Base-by-base conservation (phyloP, 2,888 invertebrate genomes). In the Heliconius charithonia region DNA sequence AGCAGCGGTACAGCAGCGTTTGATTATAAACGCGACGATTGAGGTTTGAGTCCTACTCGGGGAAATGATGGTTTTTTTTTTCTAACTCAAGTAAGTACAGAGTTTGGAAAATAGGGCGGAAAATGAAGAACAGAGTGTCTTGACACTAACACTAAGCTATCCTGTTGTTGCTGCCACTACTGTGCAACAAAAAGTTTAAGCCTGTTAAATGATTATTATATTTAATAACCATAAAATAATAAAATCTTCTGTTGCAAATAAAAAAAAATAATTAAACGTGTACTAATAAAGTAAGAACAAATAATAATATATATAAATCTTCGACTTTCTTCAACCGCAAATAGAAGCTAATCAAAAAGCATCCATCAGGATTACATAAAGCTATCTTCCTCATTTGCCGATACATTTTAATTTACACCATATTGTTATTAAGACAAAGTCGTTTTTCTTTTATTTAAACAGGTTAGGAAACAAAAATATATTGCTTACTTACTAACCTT, bases 321-420 rank as follows among this genome's bases (percentile, higher is more conserved):
- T 7, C 41, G 13, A 74, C 63, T 63, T 74, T 74, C 63, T 74
- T 41, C 65, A 74, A 65, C 74, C 74, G 45, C 63, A 65, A 74
- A 65, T 62, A 74, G 27, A 65, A 74, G 19, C 45, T 74, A 74
- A 74, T 74, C 63, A 74, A 74, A 74, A 63, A 62, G 32, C 74
- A 74, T 74, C 74, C 41, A 29, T 74, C 74, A 74, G 41, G 74
- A 78, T 78, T 78, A 74, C 45, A 67, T 78, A 78, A 78, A 74
- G 29, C 19, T 66, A 25, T 74, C 74, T 78, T 78, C 78, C 78
- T 73, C 67, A 66, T 56, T 67, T 27, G n/a, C 25, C 37, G 16
- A 27, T 27, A 22, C n/a, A 59, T 29, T 12, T 66, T 56, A 73
- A 25, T 27, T 70, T 25, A 74, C 32, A 76, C 45, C 13, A 41